Percentiles rank a stretch among this genome's conserved stretches.
Conservation (phyloP, 2,797 vertebrate genomes). For the Mormyrops boulengeri region DNA sequence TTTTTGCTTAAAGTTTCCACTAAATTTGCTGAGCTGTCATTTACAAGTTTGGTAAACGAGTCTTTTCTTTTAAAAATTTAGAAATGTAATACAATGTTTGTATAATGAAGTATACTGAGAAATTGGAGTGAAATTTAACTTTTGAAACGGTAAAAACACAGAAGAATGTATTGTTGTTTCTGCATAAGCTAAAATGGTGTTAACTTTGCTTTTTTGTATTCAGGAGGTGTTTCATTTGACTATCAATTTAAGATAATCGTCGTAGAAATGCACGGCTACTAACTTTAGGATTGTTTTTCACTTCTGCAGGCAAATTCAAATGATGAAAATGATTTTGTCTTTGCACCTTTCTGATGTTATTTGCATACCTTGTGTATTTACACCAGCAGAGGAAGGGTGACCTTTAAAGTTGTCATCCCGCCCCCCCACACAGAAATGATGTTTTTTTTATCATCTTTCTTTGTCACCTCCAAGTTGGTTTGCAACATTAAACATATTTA, state of each 20-base stretch:
- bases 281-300: neutral
- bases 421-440: neutral
- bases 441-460: neutral
- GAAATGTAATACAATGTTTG: neutral
- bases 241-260: neutral
- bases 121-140: neutral
- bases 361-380: neutral
- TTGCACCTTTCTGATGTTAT: neutral
- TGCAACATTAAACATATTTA: neutral
- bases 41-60: neutral
- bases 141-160: neutral
- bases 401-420: neutral
- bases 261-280: neutral
- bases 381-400: neutral
- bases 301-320: neutral
- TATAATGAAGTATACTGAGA: neutral
- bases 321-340: neutral
- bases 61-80: neutral
- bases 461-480: neutral
- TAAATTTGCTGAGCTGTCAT: neutral
- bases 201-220: neutral
- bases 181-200: slow-evolving; percentile 5
- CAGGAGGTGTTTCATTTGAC: neutral
- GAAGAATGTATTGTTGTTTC: neutral
- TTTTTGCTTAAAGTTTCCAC: neutral